Percentiles rank a stretch among this genome's conserved stretches.
phyloP scores from a whole-genome alignment of 2,113 vertebrate species.

The Capreolus pygargus region DNA sequence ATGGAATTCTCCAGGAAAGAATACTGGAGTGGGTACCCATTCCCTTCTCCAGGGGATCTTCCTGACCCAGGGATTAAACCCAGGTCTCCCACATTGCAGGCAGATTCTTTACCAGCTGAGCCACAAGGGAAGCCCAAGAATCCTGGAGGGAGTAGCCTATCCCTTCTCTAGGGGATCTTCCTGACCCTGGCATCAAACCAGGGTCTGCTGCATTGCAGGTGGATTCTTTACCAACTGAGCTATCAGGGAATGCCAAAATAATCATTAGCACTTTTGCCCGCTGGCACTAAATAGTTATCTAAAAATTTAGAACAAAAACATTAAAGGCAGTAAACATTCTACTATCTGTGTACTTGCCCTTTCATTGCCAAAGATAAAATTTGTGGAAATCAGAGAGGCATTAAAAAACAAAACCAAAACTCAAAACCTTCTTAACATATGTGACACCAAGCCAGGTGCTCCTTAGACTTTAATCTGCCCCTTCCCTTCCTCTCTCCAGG shows the following conservation, averaged over 20 bases:
- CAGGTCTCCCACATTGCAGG: background rate
- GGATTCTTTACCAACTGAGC: background rate
- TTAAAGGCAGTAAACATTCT: background rate
- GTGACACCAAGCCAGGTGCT: background rate
- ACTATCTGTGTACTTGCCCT: background rate
- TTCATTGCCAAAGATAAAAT: conserved; percentile 1
- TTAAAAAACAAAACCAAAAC: background rate
- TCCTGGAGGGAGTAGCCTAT: background rate
- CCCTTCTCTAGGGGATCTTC: background rate
- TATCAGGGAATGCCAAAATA: background rate
- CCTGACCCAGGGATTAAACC: background rate
- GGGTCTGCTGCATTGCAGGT: background rate
- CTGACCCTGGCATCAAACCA: background rate
- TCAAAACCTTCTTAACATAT: background rate
- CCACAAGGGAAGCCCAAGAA: background rate
- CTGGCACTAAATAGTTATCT: background rate
- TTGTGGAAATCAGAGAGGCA: background rate
- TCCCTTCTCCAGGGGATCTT: background rate
- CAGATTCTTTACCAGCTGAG: background rate
- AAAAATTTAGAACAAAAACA: background rate
- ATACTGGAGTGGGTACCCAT: background rate
- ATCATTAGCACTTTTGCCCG: background rate
- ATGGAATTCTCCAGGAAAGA: background rate
- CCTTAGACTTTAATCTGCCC: background rate
- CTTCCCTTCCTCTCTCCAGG: background rate